Base-by-base conservation (phyloP, 1,140 invertebrate species). In the Euwallacea similis region DNA sequence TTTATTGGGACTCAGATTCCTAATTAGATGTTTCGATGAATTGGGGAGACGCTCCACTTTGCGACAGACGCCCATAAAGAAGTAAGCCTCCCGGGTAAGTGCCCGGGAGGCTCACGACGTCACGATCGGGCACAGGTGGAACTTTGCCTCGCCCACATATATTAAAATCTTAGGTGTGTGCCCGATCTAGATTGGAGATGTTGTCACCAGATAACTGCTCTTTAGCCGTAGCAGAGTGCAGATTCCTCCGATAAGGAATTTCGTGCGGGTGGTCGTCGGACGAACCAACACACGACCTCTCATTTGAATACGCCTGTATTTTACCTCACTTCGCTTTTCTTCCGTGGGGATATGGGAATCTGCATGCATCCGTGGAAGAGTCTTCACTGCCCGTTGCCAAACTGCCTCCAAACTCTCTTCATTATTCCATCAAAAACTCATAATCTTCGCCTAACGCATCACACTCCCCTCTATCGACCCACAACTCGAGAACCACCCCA, bases 181-280 rank as follows among this genome's bases (percentile, higher is more conserved):
- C 78, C 79, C 79, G 78, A 81, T 81, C 79, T 81, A 79, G 79
- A 81, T 79, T 79, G 79, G 67, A 80, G 80, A 81, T 81, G 74
- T 81, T 81, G 80, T 81, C 80, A 81, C 80, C 80, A 81, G 80
- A 81, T 81, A 81, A 72, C 66, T 55, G 61, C 62, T 69, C 62
- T 70, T 76, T 69, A 67, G 69, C 69, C 66, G 73, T 70, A 74
- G 74, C 74, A 64, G 66, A 70, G 77, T 76, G 79, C 75, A 77
- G 80, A 79, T 79, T 76, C 50, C 42, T 13, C 60, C 74, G 79
- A 80, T 80, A 80, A 80, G 78, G 54, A 66, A 15, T 61, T 63
- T 75, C 76, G 67, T 73, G 75, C 77, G 79, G 79, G 79, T 79
- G 80, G 80, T 81, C 79, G 78, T 50, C 69, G 71, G 65, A 58